Evolutionary conservation across 2,797 vertebrate genomes (phyloP), one percentile per base, ranked within the genome.

Genomic region (Dryobates pubescens): DNA sequence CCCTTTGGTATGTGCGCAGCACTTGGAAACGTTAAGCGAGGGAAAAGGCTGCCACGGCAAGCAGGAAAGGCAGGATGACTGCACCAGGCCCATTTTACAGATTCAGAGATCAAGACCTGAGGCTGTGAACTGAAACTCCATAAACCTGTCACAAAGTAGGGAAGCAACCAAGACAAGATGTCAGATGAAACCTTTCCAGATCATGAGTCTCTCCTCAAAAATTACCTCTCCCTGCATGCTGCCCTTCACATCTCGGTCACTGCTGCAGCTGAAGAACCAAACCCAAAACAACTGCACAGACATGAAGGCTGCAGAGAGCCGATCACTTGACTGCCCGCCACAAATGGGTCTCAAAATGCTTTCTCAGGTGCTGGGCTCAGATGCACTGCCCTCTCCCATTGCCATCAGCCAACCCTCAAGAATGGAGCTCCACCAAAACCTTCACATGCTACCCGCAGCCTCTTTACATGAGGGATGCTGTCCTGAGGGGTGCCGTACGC

Each of bases 201-300:
- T 88, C 77, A 24, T 34, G 36, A 53, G 56, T 74, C 71, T 13
- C 4, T 41, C 70, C 56, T 30, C 88, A 61, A 58, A 85, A 86
- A 29, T 19, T 10, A 38, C 57, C 47, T 74, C 76, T 81, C 53
- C 22, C 18, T 13, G 43, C 32, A 36, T 0, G 0, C 45, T 68
- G 45, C 59, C 51, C 49, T 63, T 38, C 1, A 2, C 47, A n/a
- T 16, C 65, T 49, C 41, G 14, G 82, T 4, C 23, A 24, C 62
- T 2, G 1, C 54, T 43, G 88, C 45, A 53, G 82, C 4, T 8
- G 2, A 34, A 75, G 72, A 82, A 41, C 38, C 23, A 41, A 80
- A 47, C 10, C 17, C 22, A 18, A 30, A 79, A 8, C 41, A 69
- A 15, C 27, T 3, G 7, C 71, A 9, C 0, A 0, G 10, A 27